These are phyloP conservation scores for Napeogenes inachia DNA, from an alignment of 2,888 invertebrate genomes.

Conservation along the genomic window DNA sequence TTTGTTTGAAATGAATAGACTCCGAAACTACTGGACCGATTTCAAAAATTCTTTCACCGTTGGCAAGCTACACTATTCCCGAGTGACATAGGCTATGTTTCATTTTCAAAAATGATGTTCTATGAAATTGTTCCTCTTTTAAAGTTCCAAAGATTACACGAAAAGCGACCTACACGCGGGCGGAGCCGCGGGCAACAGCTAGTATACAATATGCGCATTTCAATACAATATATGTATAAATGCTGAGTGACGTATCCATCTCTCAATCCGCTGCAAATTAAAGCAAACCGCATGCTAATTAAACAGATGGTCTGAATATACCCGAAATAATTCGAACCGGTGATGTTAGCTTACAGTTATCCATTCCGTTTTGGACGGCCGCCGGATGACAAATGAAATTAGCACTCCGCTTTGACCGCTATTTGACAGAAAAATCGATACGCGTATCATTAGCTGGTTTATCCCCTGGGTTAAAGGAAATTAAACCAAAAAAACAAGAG, in stretches of 20 bases:
- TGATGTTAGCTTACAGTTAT: slow-evolving; percentile 16
- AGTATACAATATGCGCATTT: not conserved
- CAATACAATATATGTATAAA: not conserved
- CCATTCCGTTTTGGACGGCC: slow-evolving; percentile 13
- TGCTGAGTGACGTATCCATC: slow-evolving; percentile 8
- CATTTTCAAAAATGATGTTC: too few relatives aligned
- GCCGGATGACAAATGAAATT: slow-evolving; percentile 15
- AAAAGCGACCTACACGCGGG: too few relatives aligned
- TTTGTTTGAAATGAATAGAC: too few relatives aligned
- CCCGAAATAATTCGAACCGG: slow-evolving; percentile 20
- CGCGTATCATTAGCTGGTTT: not conserved
- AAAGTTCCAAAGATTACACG: too few relatives aligned
- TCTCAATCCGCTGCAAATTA: slow-evolving; percentile 13
- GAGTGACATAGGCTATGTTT: too few relatives aligned
- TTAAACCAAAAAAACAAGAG: not conserved
- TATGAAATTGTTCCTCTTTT: too few relatives aligned
- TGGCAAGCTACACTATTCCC: too few relatives aligned
- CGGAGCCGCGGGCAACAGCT: too few relatives aligned
- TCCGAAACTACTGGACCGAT: too few relatives aligned
- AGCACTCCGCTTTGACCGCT: slow-evolving; percentile 17
- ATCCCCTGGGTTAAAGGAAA: not conserved
- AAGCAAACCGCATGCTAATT: slow-evolving; percentile 21
- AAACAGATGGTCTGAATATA: slow-evolving; percentile 17
- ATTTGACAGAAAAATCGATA: slow-evolving; percentile 17
- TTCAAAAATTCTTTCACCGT: too few relatives aligned